A percentile compares a stretch with the other conserved stretches of the same genome.
Evolutionary conservation across 2,888 invertebrate species (phyloP).

Genomic region (Nephrotoma appendiculata): DNA sequence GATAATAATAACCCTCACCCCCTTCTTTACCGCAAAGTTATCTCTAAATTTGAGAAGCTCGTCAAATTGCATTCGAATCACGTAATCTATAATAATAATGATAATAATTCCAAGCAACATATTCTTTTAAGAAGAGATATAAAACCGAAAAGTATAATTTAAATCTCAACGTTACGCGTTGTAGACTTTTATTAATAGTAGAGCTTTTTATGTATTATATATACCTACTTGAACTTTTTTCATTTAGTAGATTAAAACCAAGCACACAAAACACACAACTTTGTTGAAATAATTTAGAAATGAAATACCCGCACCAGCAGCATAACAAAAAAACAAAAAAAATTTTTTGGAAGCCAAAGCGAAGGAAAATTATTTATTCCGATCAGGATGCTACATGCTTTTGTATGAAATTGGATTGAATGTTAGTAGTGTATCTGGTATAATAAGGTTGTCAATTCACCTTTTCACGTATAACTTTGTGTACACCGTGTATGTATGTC

Average conservation of each 20-base stretch:
- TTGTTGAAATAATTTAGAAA: not conserved
- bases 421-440: not conserved
- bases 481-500: not conserved
- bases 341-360: not conserved
- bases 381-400: constrained; percentile 1
- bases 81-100: not conserved
- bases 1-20: not conserved
- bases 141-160: not conserved
- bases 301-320: not conserved
- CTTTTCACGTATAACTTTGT: constrained; percentile 3
- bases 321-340: not conserved
- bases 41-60: not conserved
- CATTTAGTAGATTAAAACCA: not conserved
- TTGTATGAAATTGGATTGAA: constrained; percentile 4
- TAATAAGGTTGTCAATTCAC: constrained; percentile 5
- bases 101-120: not conserved
- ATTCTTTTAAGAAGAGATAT: not conserved
- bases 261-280: not conserved
- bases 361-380: not conserved
- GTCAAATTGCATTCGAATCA: not conserved
- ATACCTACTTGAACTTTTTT: not conserved
- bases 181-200: not conserved
- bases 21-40: not conserved
- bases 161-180: not conserved
- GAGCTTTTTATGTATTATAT: not conserved